Conservation (phyloP, 1,140 invertebrate species). For the Polyergus mexicanus region DNA sequence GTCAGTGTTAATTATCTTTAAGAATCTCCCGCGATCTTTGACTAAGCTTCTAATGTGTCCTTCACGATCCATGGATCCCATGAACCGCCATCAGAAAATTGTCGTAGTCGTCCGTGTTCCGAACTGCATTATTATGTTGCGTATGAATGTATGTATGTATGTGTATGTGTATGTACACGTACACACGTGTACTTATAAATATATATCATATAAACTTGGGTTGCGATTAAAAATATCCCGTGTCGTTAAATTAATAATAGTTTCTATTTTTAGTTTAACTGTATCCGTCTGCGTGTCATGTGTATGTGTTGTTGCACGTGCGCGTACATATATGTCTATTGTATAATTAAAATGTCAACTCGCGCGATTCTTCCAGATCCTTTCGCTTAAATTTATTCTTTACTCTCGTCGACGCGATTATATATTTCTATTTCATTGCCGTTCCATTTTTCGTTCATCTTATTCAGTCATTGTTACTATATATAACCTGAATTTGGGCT, state of each 20-base stretch:
- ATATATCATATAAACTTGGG: conserved; percentile 69
- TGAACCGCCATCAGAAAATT: neutral
- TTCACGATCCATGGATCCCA: neutral
- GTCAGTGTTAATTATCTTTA: neutral
- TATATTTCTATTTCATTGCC: neutral
- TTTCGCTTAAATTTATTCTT: neutral
- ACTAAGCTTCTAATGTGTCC: neutral
- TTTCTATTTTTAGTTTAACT: conserved; percentile 51
- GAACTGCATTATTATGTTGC: conserved; percentile 67
- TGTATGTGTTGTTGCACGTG: neutral
- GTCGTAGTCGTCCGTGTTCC: conserved; percentile 56
- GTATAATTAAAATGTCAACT: conserved; percentile 8
- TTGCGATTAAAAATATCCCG: conserved; percentile 64
- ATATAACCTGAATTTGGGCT: conserved; percentile 23
- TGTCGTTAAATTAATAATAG: conserved; percentile 45
- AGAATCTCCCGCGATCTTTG: neutral
- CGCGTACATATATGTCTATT: neutral
- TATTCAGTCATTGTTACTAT: conserved; percentile 16
- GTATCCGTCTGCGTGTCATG: conserved; percentile 53
- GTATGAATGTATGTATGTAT: conserved; percentile 11
- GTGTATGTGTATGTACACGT: neutral
- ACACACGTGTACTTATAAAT: conserved; percentile 55
- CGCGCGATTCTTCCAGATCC: neutral
- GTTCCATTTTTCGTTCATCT: neutral
- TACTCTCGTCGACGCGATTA: neutral